These are phyloP conservation scores for Hirtodrosophila duncani DNA, from an alignment of 2,888 invertebrate species.

Conservation along the genomic window DNA sequence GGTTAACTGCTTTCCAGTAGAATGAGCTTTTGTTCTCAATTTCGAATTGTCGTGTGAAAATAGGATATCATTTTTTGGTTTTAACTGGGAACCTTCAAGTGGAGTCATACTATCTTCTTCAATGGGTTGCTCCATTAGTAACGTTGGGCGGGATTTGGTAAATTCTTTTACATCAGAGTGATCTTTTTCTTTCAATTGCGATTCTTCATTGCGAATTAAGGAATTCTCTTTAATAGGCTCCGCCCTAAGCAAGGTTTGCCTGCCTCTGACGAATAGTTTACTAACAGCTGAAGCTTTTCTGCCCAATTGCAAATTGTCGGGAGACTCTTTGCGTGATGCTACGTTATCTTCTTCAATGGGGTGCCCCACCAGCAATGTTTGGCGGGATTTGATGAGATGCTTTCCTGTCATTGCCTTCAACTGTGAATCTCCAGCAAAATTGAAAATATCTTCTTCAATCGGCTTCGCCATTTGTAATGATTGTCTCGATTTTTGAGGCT, in stretches of 20 bases:
- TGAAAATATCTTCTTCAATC: constrained; percentile 1
- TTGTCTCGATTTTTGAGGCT: neutral
- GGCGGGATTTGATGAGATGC: neutral
- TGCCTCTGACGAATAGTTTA: too few relatives aligned
- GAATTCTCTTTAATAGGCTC: neutral
- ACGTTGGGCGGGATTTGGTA: neutral
- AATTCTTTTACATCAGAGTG: neutral
- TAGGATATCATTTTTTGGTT: neutral
- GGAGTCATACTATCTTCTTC: neutral
- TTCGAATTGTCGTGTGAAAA: neutral
- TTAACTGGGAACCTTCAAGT: neutral
- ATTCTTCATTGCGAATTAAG: too few relatives aligned
- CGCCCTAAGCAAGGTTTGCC: neutral
- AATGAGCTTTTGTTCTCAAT: neutral
- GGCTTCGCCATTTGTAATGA: constrained; percentile 11
- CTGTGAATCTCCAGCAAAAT: neutral
- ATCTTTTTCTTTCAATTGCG: neutral
- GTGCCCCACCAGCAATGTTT: constrained; percentile 3
- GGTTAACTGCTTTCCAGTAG: neutral
- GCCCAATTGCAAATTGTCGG: too few relatives aligned
- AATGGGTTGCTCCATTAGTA: constrained; percentile 3
- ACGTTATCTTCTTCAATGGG: constrained; percentile 1
- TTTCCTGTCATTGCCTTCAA: too few relatives aligned
- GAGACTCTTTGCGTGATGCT: neutral
- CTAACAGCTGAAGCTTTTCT: too few relatives aligned